A percentile compares a stretch with the other conserved stretches of the same genome.
These are phyloP conservation scores for Trissolcus brochymenae DNA, from an alignment of 2,888 invertebrate genomes.

Conservation along the genomic window DNA sequence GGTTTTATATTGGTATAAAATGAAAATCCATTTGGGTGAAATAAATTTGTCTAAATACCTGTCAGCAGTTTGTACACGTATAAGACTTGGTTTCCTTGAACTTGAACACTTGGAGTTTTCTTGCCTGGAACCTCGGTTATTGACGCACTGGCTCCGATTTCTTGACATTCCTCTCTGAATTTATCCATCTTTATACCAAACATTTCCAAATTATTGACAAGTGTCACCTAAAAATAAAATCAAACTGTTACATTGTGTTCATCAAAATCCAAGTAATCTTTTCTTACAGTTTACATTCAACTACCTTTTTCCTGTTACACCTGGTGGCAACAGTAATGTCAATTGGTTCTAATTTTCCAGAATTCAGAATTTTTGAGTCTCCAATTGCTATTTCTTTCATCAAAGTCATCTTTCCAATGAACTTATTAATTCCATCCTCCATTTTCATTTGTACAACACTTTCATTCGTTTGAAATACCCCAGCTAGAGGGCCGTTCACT, in stretches of 20 bases:
- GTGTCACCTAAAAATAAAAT: slow-evolving; percentile 77
- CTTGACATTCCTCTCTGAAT: slow-evolving; percentile 90
- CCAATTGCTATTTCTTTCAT: slow-evolving; percentile 81
- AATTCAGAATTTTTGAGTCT: slow-evolving; percentile 78
- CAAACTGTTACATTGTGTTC: neutral
- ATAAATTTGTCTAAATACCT: slow-evolving; percentile 69
- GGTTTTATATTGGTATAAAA: neutral
- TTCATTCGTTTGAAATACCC: slow-evolving; percentile 76
- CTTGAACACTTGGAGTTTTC: slow-evolving; percentile 85
- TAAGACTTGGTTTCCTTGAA: slow-evolving; percentile 93
- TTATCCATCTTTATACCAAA: slow-evolving; percentile 89
- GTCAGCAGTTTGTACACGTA: slow-evolving; percentile 78
- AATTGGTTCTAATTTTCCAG: slow-evolving; percentile 86
- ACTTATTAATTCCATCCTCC: slow-evolving; percentile 83
- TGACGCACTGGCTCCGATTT: slow-evolving; percentile 91
- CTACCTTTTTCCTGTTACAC: slow-evolving; percentile 91
- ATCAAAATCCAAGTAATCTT: no score
- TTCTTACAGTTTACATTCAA: no score
- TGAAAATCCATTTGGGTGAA: neutral
- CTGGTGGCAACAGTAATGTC: slow-evolving; percentile 86
- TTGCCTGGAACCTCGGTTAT: slow-evolving; percentile 86
- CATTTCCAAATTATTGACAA: slow-evolving; percentile 91
- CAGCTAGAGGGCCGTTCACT: slow-evolving; percentile 78
- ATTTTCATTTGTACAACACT: slow-evolving; percentile 79
- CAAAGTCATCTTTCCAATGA: slow-evolving; percentile 84